These are phyloP conservation scores for Trissolcus japonicus DNA, from an alignment of 2,888 invertebrate genomes.

Conservation along the genomic window DNA sequence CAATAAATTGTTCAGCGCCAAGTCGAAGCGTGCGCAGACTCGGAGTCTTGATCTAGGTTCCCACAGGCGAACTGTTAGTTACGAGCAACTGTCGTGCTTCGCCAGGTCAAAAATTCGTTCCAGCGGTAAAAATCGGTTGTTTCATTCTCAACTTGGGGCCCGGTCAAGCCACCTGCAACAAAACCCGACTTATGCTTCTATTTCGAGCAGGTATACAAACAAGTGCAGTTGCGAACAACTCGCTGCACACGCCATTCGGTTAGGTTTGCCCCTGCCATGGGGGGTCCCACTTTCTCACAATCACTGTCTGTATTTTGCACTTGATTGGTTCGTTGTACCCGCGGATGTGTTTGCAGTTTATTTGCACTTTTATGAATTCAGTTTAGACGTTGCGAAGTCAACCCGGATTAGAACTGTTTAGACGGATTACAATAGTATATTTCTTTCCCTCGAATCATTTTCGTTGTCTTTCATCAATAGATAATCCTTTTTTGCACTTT, in stretches of 20 bases:
- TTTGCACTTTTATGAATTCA: too few species aligned
- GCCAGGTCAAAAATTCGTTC: constrained; percentile 9
- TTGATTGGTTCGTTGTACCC: constrained; percentile 1
- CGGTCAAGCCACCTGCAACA: constrained; percentile 64
- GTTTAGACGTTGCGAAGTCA: too few species aligned
- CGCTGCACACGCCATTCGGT: not conserved
- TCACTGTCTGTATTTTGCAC: too few species aligned
- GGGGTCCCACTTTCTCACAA: too few species aligned
- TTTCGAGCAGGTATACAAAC: constrained; percentile 73
- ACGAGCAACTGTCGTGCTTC: constrained; percentile 38
- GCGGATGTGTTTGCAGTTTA: constrained; percentile 1
- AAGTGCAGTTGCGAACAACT: not conserved
- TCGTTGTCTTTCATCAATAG: too few species aligned
- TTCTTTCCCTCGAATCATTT: too few species aligned
- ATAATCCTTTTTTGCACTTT: too few species aligned
- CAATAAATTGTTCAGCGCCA: constrained; percentile 47
- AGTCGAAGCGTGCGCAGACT: constrained; percentile 51
- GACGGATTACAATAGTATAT: too few species aligned
- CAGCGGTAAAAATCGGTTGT: constrained; percentile 14
- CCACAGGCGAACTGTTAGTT: constrained; percentile 45
- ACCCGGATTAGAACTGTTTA: too few species aligned
- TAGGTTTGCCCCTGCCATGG: constrained; percentile 1
- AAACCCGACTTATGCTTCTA: constrained; percentile 76
- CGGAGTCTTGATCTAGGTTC: constrained; percentile 43
- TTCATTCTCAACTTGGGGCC: constrained; percentile 40